Percentiles rank a stretch among this genome's conserved stretches.
Evolutionary conservation across 2,113 vertebrate genomes (phyloP).

Genomic region (Pluvianellus socialis): DNA sequence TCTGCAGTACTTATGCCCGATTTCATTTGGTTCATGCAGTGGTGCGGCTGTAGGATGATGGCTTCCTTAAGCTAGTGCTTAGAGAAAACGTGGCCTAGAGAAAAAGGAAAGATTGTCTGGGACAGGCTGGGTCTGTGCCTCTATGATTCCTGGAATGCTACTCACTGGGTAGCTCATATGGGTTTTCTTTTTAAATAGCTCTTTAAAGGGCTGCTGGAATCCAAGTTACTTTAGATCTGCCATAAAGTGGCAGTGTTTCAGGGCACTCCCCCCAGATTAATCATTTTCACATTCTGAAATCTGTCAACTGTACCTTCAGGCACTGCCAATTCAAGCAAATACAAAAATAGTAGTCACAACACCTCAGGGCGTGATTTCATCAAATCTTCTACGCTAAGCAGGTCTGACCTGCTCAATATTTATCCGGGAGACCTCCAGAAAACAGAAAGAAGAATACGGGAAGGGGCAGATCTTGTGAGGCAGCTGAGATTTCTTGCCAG

Average conservation of each 20-base stretch:
- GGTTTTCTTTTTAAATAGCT: conserved; percentile 8
- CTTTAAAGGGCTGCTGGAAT: conserved; percentile 10
- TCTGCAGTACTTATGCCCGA: not conserved
- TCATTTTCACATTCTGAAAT: conserved; percentile 48
- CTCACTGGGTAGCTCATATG: not conserved
- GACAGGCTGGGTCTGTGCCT: not conserved
- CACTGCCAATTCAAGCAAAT: conserved; percentile 38
- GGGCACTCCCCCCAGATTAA: not conserved
- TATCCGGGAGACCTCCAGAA: not conserved
- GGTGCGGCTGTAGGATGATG: not conserved
- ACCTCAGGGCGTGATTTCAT: conserved; percentile 9
- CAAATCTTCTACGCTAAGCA: not conserved
- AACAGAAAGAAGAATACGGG: conserved; percentile 1
- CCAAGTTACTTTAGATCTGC: not conserved
- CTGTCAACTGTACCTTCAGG: conserved; percentile 10
- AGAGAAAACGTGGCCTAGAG: not conserved
- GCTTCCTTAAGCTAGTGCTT: not conserved
- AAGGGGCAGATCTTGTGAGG: conserved; percentile 5
- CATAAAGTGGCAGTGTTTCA: conserved; percentile 3
- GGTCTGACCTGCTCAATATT: conserved; percentile 19
- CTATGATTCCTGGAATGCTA: conserved; percentile 14
- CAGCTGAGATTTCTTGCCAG: conserved; percentile 9
- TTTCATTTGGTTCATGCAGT: not conserved
- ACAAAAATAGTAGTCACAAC: conserved; percentile 22
- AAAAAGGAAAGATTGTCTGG: not conserved